A percentile compares a stretch with the other conserved stretches of the same genome.
Conservation (phyloP, 92 coral and sea anemone species). For the Pocillopora meandrina region DNA sequence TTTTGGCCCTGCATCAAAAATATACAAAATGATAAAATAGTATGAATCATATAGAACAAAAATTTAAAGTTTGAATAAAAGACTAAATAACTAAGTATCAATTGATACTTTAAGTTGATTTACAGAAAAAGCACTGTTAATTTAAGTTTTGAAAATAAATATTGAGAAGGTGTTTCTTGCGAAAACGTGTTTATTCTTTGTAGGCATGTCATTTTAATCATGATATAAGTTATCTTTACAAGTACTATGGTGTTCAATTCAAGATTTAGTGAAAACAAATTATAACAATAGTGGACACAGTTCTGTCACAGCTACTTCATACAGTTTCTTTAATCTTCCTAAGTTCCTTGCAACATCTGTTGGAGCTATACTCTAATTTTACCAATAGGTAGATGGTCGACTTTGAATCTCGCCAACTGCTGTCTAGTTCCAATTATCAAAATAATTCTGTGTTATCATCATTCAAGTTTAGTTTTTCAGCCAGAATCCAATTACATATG, state of each 20-base stretch:
- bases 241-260: slow-evolving; percentile 20
- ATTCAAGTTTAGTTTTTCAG: no score
- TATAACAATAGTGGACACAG: slow-evolving; percentile 30
- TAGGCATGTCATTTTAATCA: slow-evolving; percentile 24
- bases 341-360: no score
- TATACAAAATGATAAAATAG: no score
- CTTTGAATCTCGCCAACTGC: no score
- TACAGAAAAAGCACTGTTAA: slow-evolving; percentile 34
- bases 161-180: slow-evolving; percentile 26
- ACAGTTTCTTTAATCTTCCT: neutral
- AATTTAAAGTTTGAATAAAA: no score
- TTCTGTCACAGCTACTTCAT: slow-evolving; percentile 19
- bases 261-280: slow-evolving; percentile 32
- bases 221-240: slow-evolving; percentile 23
- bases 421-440: no score
- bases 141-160: slow-evolving; percentile 14
- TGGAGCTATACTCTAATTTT: no score
- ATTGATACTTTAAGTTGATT: slow-evolving; percentile 14
- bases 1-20: no score
- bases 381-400: no score
- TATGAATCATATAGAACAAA: no score
- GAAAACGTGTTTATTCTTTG: slow-evolving; percentile 24
- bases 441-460: no score
- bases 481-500: no score
- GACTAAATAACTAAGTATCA: neutral